These are phyloP conservation scores for Oryzias celebensis DNA, from an alignment of 2,113 vertebrate species.

Conservation along the genomic window DNA sequence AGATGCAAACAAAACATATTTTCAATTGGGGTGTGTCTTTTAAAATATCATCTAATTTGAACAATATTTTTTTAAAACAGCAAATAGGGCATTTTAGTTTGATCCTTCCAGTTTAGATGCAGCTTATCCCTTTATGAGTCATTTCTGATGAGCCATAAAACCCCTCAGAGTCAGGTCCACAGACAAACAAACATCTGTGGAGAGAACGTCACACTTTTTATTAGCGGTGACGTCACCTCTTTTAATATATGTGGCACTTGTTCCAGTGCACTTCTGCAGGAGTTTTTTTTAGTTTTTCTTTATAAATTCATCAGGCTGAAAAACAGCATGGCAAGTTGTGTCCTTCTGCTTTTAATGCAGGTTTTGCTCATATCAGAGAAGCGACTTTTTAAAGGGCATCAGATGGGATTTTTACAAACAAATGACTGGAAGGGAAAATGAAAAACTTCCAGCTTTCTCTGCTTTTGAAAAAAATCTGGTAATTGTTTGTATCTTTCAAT, in stretches of 20 bases:
- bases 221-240: slow-evolving; percentile 27
- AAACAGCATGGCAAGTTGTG: background rate
- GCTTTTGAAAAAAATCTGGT: too few relatives aligned
- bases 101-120: too few relatives aligned
- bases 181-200: slow-evolving; percentile 1
- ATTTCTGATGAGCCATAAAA: background rate
- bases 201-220: slow-evolving; percentile 16
- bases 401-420: background rate
- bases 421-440: too few relatives aligned
- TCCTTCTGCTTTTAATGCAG: background rate
- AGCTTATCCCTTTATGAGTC: too few relatives aligned
- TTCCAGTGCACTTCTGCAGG: slow-evolving; percentile 14
- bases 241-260: slow-evolving; percentile 12
- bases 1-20: too few relatives aligned
- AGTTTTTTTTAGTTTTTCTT: slow-evolving; percentile 18
- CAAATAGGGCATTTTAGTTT: too few relatives aligned
- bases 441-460: too few relatives aligned
- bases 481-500: too few relatives aligned
- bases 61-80: too few relatives aligned
- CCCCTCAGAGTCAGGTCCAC: background rate
- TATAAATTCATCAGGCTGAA: background rate
- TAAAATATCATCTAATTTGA: too few relatives aligned
- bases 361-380: background rate
- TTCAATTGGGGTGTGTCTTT: too few relatives aligned
- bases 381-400: background rate